Base-by-base conservation (phyloP, 2,113 vertebrate genomes). In the Oenanthe melanoleuca region DNA sequence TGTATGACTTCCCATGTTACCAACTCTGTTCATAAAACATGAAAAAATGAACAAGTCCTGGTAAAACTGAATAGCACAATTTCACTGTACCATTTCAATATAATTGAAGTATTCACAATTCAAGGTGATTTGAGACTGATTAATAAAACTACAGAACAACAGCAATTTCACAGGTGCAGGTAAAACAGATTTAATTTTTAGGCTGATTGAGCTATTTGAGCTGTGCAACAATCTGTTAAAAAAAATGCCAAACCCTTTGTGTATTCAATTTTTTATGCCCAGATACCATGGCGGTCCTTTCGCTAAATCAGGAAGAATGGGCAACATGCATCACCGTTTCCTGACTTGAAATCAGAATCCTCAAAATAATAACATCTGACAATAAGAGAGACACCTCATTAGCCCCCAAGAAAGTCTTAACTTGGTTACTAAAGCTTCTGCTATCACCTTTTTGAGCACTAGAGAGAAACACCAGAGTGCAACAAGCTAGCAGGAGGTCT, bases 331-430 rank as follows among this genome's bases (percentile, higher is more conserved):
- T 61, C 69, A 79, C 57, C 25, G 78, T 91, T 85, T 83, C 88
- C 61, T 72, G 65, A 85, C 74, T 89, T 95, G 38, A 96, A 97
- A 95, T 52, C 3, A 1, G 18, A 93, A 93, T 91, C 70, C 70
- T 86, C 78, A 97, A 65, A 86, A 80, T 81, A 96, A 91, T 61
- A 92, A 97, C 95, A 93, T 45, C 70, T 80, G 88, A 93, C 65
- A 92, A 80, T 88, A 95, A 95, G 52, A 86, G 74, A 95, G 67
- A 94, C 38, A 92, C 67, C 64, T 94, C 74, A 88, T 94, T 90
- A 95, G 28, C 92, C 28, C 64, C 42, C 86, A 93, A 88, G 77
- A 88, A 97, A 93, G 78, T 95, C 80, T 70, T 77, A 89, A 94
- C 73, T 69, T 86, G 56, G 56, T 94, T 93, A 81, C 71, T 59